These are phyloP conservation scores for Lithobates sylvaticus DNA, from an alignment of 2,797 vertebrate species.

Conservation along the genomic window DNA sequence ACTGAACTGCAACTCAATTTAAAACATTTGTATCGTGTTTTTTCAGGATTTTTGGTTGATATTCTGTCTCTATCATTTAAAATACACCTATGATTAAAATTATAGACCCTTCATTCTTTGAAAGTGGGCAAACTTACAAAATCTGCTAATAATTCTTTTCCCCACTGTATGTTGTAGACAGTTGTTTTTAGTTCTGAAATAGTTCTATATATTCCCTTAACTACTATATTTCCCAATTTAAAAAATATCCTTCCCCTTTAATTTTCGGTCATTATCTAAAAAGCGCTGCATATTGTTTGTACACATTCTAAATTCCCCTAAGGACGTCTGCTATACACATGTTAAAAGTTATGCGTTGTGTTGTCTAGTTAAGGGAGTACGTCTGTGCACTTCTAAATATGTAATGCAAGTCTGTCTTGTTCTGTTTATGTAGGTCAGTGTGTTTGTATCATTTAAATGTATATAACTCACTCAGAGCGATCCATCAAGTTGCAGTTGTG, in stretches of 20 bases:
- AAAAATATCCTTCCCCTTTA: not conserved
- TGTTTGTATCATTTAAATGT: conserved; percentile 44
- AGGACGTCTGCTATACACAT: conserved; percentile 41
- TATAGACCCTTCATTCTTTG: no score
- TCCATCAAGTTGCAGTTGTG: conserved; percentile 17
- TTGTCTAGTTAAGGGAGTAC: conserved; percentile 36
- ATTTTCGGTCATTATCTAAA: not conserved
- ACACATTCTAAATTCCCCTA: conserved; percentile 28
- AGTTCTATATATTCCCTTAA: not conserved
- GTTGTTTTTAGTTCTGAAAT: no score
- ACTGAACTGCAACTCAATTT: no score
- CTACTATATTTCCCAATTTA: not conserved
- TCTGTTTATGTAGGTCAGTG: conserved; percentile 45
- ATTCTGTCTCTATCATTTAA: no score
- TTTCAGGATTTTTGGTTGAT: no score
- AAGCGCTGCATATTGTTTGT: conserved; percentile 29
- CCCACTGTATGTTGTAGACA: no score
- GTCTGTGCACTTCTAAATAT: conserved; percentile 33
- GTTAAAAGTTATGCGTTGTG: conserved; percentile 41
- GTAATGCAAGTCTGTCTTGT: conserved; percentile 33
- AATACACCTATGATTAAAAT: no score
- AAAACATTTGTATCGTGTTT: no score
- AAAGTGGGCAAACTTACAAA: no score
- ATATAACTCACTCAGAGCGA: conserved; percentile 36
- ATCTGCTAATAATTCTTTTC: no score